A percentile compares a stretch with the other conserved stretches of the same genome.
phyloP scores from a whole-genome alignment of 2,888 invertebrate species.

The Cacoxenus indagator region DNA sequence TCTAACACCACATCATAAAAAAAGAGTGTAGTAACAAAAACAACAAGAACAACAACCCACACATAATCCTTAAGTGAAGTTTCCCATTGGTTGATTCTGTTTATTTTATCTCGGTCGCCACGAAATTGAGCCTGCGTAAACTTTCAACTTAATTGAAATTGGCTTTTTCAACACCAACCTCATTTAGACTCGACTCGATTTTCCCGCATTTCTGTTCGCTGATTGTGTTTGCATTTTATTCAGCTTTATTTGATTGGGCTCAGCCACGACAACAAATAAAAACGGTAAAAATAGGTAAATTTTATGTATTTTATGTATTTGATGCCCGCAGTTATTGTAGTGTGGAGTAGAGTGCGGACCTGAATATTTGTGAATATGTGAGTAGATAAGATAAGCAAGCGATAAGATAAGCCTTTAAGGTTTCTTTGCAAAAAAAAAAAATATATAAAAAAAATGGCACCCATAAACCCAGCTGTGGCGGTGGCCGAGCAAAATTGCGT shows the following conservation, averaged over 20 bases:
- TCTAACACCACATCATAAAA: no score
- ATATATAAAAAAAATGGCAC: neutral
- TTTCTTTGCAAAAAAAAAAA: neutral
- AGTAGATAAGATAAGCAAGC: neutral
- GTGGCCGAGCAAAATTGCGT: neutral
- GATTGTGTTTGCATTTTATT: conserved; percentile 47
- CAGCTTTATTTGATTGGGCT: conserved; percentile 44
- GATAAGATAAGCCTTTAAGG: conserved; percentile 11
- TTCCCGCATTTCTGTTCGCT: conserved; percentile 33
- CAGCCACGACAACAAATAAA: neutral
- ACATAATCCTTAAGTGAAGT: neutral
- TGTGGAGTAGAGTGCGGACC: no score
- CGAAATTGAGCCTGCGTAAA: conserved; percentile 30
- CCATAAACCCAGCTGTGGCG: neutral
- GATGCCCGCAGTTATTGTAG: neutral
- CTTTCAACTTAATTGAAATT: conserved; percentile 53
- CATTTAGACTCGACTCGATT: neutral
- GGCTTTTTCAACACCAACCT: conserved; percentile 41
- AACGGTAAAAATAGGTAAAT: conserved; percentile 13
- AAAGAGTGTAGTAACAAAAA: no score
- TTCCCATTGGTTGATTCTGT: conserved; percentile 3
- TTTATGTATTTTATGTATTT: neutral
- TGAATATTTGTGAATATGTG: neutral
- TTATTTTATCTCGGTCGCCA: neutral
- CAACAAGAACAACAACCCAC: neutral